Conservation (phyloP, 2,888 invertebrate genomes). For the Metopia argyrocephala region DNA sequence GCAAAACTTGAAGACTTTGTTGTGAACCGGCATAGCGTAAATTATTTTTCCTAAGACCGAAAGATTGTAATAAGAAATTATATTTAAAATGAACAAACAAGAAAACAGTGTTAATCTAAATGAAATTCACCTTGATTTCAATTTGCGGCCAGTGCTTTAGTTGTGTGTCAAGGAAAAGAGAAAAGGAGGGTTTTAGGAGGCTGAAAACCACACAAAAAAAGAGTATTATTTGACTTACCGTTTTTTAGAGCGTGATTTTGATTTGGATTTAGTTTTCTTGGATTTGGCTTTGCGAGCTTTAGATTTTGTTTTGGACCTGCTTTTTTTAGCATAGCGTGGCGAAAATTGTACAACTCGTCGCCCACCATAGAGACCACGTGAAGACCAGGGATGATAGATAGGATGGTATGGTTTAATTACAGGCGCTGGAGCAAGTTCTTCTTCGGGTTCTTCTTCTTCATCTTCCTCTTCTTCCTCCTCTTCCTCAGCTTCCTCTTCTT, state of each 20-base stretch:
- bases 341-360: conserved; percentile 15
- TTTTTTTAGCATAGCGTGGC: conserved; percentile 24
- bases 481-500: conserved; percentile 62
- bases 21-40: conserved; percentile 45
- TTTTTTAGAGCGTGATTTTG: conserved; percentile 33
- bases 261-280: conserved; percentile 24
- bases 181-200: not conserved
- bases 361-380: conserved; percentile 5
- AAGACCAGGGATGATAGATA: conserved; percentile 51
- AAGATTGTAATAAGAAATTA: not conserved
- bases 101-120: not conserved
- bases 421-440: conserved; percentile 32
- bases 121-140: conserved; percentile 1
- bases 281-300: conserved; percentile 9
- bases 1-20: conserved; percentile 63
- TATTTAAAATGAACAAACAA: not conserved
- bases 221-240: conserved; percentile 34
- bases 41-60: conserved; percentile 33
- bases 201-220: not conserved
- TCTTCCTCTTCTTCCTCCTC: conserved; percentile 55
- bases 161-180: not conserved
- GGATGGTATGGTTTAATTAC: conserved; percentile 42
- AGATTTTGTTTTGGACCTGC: too few species aligned
- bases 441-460: conserved; percentile 19
- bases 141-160: conserved; percentile 21